A percentile compares a stretch with the other conserved stretches of the same genome.
Evolutionary conservation across 2,888 invertebrate genomes (phyloP).

Genomic region (Tuberolachnus salignus): DNA sequence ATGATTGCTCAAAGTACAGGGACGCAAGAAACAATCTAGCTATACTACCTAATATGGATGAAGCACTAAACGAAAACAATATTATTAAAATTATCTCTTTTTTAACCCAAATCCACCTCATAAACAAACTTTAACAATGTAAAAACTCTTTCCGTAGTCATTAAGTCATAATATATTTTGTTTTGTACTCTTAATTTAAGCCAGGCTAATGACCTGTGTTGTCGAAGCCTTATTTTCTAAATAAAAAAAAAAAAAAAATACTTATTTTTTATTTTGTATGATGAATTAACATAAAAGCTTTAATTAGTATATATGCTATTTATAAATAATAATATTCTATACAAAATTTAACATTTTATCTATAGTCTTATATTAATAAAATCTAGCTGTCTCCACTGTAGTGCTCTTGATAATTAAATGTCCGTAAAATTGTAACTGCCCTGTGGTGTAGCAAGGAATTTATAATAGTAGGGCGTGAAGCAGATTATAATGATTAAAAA

Average conservation of each 20-base stretch:
- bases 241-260: not conserved
- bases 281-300: too few species aligned
- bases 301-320: too few species aligned
- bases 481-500: too few species aligned
- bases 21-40: not conserved
- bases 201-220: not conserved
- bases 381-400: too few species aligned
- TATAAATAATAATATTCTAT: too few species aligned
- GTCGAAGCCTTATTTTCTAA: not conserved
- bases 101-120: not conserved
- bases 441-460: too few species aligned
- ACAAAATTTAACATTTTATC: too few species aligned
- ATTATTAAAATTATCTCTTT: not conserved
- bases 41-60: not conserved
- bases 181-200: not conserved
- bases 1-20: not conserved
- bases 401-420: too few species aligned
- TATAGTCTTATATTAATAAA: too few species aligned
- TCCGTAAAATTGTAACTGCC: too few species aligned
- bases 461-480: too few species aligned
- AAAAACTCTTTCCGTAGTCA: not conserved
- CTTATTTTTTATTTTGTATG: too few species aligned
- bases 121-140: constrained; percentile 1
- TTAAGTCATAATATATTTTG: not conserved
- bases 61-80: not conserved